Evolutionary conservation across 2,113 vertebrate species (phyloP).

Genomic region (Bettongia penicillata): DNA sequence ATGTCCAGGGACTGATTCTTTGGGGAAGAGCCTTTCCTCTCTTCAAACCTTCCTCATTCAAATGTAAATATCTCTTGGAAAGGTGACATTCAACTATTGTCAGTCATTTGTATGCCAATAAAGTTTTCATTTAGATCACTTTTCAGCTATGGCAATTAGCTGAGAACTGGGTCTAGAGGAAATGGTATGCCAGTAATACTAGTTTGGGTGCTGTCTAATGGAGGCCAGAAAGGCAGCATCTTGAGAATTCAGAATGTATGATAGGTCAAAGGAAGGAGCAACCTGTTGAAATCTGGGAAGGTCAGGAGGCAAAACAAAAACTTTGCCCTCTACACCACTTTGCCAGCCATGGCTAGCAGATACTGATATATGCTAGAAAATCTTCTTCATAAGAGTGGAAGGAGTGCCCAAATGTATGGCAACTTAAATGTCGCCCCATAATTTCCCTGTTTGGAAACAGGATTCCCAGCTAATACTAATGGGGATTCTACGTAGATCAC

Average conservation of each 20-base stretch:
- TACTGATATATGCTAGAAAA: background rate
- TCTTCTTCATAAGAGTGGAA: background rate
- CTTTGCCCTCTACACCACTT: background rate
- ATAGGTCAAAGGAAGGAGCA: background rate
- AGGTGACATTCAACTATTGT: background rate
- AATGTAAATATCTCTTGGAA: conserved; percentile 21
- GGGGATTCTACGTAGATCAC: conserved; percentile 8
- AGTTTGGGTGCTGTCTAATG: background rate
- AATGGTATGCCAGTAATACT: background rate
- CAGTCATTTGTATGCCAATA: conserved; percentile 4
- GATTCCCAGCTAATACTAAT: background rate
- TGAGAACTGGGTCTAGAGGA: background rate
- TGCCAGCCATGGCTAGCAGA: background rate
- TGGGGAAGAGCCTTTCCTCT: conserved; percentile 15
- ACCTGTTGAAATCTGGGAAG: background rate
- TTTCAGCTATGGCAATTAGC: background rate
- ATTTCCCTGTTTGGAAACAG: background rate
- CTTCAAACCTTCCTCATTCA: conserved; percentile 8
- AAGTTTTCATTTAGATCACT: conserved; percentile 7
- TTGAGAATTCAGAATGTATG: background rate
- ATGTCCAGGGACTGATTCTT: conserved; percentile 4
- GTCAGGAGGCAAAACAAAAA: background rate
- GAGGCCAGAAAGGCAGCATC: background rate
- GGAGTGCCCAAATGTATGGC: background rate
- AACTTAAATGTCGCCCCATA: conserved; percentile 14